phyloP scores from a whole-genome alignment of 2,888 invertebrate species.

The Trissonchulus sp. region DNA sequence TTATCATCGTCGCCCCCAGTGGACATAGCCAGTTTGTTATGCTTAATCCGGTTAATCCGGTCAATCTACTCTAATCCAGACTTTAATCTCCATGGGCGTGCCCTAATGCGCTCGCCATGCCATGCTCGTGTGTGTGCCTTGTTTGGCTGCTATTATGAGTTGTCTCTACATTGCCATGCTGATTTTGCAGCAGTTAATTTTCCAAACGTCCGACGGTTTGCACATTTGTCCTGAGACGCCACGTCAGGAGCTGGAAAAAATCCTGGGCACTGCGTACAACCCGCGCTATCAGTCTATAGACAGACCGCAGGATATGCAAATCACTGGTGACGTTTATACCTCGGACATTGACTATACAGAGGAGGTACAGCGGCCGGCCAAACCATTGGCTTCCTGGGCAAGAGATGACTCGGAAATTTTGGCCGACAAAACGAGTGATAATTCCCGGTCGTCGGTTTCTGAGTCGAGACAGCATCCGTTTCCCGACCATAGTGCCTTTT shows the following conservation, averaged over 20 bases:
- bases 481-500: neutral
- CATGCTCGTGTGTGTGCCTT: too few species aligned
- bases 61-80: too few species aligned
- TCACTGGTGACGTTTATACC: neutral
- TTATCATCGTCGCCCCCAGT: too few species aligned
- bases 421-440: too few species aligned
- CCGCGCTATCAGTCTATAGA: neutral
- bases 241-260: neutral
- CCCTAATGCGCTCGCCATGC: too few species aligned
- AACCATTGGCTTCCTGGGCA: neutral
- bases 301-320: neutral
- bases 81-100: too few species aligned
- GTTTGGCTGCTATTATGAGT: too few species aligned
- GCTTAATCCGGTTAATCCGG: too few species aligned
- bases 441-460: neutral
- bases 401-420: neutral
- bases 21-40: too few species aligned
- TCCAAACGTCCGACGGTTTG: neutral
- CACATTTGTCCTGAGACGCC: neutral
- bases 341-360: neutral
- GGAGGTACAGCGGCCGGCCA: neutral
- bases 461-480: too few species aligned
- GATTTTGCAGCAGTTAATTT: too few species aligned
- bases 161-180: too few species aligned
- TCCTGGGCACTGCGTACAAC: neutral